A percentile compares a stretch with the other conserved stretches of the same genome.
phyloP scores from a whole-genome alignment of 2,888 invertebrate species.

The Drepanosiphum platanoidis region DNA sequence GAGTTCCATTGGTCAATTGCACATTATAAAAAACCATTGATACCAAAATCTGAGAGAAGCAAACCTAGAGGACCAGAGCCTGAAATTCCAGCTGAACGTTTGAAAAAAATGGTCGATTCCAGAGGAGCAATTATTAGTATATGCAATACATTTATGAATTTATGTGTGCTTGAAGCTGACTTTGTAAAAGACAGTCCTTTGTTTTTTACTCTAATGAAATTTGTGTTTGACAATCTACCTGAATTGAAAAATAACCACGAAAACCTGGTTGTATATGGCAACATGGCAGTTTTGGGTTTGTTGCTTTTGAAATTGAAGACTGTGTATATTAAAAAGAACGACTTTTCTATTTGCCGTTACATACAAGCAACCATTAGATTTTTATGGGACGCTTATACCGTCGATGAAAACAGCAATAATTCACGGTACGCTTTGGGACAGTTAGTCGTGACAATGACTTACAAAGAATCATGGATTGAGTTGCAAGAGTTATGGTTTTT shows the following conservation, averaged over 20 bases:
- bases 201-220: constrained; percentile 84
- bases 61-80: constrained; percentile 80
- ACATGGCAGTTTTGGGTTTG: constrained; percentile 83
- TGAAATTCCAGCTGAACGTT: constrained; percentile 77
- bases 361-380: constrained; percentile 90
- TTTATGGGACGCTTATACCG: constrained; percentile 90
- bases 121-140: constrained; percentile 86
- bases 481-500: constrained; percentile 92
- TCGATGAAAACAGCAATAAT: constrained; percentile 85
- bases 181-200: constrained; percentile 80
- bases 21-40: constrained; percentile 82
- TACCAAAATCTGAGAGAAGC: constrained; percentile 82
- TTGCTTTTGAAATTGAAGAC: constrained; percentile 85
- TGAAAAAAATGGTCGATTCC: constrained; percentile 86
- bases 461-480: constrained; percentile 90
- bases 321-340: constrained; percentile 84
- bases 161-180: constrained; percentile 87
- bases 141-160: constrained; percentile 92
- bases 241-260: constrained; percentile 85
- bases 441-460: constrained; percentile 84
- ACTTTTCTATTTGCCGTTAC: constrained; percentile 88
- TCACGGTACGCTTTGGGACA: constrained; percentile 41
- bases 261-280: constrained; percentile 86
- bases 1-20: constrained; percentile 88
- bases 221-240: constrained; percentile 84